These are phyloP conservation scores for Plotosus lineatus DNA, from an alignment of 2,113 vertebrate species.

Conservation along the genomic window DNA sequence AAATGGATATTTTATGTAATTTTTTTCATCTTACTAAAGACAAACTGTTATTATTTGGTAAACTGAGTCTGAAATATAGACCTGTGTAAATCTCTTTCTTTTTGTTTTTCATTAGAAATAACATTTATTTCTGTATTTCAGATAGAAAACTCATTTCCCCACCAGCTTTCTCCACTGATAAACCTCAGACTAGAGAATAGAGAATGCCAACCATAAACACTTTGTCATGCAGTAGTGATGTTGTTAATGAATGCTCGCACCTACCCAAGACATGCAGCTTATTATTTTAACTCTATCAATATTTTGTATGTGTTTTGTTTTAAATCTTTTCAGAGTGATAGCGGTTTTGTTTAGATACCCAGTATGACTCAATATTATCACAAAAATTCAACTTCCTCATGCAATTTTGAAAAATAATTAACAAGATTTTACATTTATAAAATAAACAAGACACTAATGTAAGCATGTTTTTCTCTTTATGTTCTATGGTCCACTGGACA, in stretches of 20 bases:
- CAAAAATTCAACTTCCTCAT: neutral
- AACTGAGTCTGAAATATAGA: neutral
- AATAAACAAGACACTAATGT: neutral
- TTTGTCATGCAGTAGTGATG: neutral
- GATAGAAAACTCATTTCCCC: neutral
- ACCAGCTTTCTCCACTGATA: neutral
- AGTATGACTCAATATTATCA: neutral
- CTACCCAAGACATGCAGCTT: neutral
- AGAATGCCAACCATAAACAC: neutral
- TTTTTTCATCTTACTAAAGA: neutral
- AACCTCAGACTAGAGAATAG: neutral
- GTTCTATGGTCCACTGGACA: neutral
- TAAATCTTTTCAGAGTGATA: neutral
- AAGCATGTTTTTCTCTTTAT: neutral
- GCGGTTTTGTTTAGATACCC: neutral
- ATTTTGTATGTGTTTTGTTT: conserved; percentile 3
- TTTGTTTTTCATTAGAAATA: neutral
- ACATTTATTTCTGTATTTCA: neutral
- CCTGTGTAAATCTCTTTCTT: neutral
- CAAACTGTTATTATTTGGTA: neutral
- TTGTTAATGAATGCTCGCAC: neutral
- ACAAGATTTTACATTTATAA: neutral
- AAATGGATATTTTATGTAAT: neutral
- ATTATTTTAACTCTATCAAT: neutral
- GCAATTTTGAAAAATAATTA: neutral